phyloP scores from a whole-genome alignment of 1,140 invertebrate genomes.

The Harlomillsia oculata region DNA sequence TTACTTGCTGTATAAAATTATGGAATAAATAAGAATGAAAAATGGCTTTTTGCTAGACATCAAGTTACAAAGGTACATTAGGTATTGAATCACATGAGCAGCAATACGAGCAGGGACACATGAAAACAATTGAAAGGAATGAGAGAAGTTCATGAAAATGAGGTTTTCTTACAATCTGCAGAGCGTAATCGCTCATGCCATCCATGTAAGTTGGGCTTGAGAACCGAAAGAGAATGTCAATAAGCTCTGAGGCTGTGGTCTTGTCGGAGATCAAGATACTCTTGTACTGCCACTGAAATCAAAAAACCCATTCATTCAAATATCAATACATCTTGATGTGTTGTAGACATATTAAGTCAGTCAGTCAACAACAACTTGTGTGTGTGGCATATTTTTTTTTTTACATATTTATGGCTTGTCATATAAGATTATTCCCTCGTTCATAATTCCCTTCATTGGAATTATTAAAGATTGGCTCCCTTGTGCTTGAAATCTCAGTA shows the following conservation, averaged over 20 bases:
- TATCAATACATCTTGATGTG: too few relatives aligned
- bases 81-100: background rate
- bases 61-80: background rate
- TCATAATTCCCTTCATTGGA: background rate
- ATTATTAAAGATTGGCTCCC: slow-evolving; percentile 1
- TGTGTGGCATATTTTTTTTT: too few relatives aligned
- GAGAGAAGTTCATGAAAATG: background rate
- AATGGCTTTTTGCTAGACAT: slow-evolving; percentile 4
- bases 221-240: slow-evolving; percentile 68
- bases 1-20: slow-evolving; percentile 22
- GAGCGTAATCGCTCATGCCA: slow-evolving; percentile 31
- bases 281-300: slow-evolving; percentile 72
- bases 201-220: slow-evolving; percentile 15
- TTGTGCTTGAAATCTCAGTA: too few relatives aligned
- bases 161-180: slow-evolving; percentile 29
- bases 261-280: slow-evolving; percentile 76
- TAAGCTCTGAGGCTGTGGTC: slow-evolving; percentile 79
- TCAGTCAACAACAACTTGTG: too few relatives aligned
- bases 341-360: too few relatives aligned
- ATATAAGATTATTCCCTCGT: background rate
- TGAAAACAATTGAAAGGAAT: background rate
- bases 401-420: background rate
- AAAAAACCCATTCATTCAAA: slow-evolving; percentile 29
- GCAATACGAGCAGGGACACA: background rate
- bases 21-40: slow-evolving; percentile 13